Evolutionary conservation across 2,888 invertebrate genomes (phyloP).

Genomic region (Drosophila silvestris): DNA sequence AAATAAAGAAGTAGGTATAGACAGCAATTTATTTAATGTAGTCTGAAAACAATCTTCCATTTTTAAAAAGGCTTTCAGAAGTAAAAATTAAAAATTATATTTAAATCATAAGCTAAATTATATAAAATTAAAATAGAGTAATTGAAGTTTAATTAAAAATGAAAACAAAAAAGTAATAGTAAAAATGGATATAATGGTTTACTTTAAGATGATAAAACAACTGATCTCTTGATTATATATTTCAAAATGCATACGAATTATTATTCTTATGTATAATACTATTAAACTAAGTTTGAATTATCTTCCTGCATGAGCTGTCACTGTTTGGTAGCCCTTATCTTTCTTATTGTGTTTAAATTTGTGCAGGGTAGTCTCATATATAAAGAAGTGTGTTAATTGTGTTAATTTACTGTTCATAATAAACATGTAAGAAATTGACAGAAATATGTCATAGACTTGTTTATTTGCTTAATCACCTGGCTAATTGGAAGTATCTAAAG

Average conservation of each 20-base stretch:
- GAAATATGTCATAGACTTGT: neutral
- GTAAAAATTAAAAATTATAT: neutral
- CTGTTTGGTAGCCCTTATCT: neutral
- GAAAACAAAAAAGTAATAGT: neutral
- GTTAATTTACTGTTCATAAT: neutral
- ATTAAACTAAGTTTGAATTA: neutral
- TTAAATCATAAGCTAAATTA: neutral
- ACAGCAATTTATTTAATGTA: neutral
- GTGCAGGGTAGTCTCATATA: neutral
- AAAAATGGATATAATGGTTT: neutral
- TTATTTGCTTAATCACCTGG: neutral
- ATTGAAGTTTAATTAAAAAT: neutral
- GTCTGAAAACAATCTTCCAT: neutral
- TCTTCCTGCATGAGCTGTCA: neutral
- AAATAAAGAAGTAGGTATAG: neutral
- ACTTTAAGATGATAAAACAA: neutral
- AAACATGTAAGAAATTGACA: neutral
- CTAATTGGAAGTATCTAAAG: neutral
- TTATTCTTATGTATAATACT: neutral
- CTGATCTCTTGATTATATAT: neutral
- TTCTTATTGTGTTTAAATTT: neutral
- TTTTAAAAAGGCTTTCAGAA: neutral
- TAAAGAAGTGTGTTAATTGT: neutral
- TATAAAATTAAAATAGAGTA: neutral
- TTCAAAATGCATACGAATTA: neutral